Evolutionary conservation across 2,797 vertebrate species (phyloP).

Genomic region (Furcifer pardalis): DNA sequence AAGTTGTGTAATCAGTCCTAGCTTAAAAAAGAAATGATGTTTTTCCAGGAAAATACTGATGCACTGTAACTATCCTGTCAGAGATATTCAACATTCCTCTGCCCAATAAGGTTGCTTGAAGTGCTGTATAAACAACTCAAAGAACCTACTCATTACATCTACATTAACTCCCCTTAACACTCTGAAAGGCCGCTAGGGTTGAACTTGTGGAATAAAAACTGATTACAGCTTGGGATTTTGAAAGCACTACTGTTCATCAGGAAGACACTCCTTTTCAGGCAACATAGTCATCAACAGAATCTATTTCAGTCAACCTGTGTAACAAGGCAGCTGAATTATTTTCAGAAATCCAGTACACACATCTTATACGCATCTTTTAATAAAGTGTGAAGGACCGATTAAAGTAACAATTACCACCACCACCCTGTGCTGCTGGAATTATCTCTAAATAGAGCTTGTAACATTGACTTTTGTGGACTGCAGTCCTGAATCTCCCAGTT

Average conservation of each 20-base stretch:
- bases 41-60: not conserved
- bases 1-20: no score
- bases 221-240: not conserved
- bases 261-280: not conserved
- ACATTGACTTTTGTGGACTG: no score
- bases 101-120: not conserved
- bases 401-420: not conserved
- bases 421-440: not conserved
- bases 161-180: not conserved
- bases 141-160: accelerated
- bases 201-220: not conserved
- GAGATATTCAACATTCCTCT: conserved; percentile 14
- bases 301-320: not conserved
- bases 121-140: accelerated
- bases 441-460: no score
- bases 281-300: not conserved
- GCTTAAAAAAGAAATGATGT: no score
- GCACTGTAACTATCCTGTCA: conserved; percentile 15
- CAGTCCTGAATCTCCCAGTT: no score
- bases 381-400: not conserved
- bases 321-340: not conserved
- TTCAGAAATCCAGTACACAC: not conserved
- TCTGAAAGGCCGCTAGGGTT: not conserved
- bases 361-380: not conserved
- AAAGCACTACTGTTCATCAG: not conserved